Evolutionary conservation across 2,113 vertebrate genomes (phyloP).

Genomic region (Myotis davidii): DNA sequence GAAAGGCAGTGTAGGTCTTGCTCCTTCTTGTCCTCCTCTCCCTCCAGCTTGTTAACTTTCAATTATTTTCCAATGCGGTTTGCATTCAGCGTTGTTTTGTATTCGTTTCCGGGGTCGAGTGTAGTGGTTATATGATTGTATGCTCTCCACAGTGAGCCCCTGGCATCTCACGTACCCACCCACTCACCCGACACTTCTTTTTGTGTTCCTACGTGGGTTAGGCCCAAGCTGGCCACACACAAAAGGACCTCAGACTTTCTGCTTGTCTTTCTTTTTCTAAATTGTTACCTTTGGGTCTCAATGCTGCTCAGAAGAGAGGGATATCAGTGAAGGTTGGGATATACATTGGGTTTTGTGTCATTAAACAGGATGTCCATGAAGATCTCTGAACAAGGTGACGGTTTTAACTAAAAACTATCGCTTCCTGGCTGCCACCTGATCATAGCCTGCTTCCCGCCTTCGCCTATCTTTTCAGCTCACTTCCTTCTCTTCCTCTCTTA

Average conservation of each 20-base stretch:
- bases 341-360: neutral
- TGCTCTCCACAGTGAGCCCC: neutral
- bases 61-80: neutral
- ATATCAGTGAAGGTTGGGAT: neutral
- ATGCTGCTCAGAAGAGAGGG: neutral
- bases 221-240: neutral
- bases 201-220: neutral
- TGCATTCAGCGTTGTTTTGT: neutral
- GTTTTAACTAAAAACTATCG: neutral
- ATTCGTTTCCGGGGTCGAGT: neutral
- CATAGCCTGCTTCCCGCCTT: neutral
- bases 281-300: neutral
- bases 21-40: neutral
- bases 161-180: neutral
- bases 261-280: neutral
- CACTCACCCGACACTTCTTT: neutral
- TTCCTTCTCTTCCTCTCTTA: neutral
- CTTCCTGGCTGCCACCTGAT: neutral
- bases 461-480: neutral
- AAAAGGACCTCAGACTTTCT: neutral
- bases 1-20: neutral
- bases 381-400: neutral
- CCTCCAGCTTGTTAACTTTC: too few species aligned
- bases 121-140: neutral
- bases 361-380: neutral